Conservation (phyloP, 2,888 invertebrate species). For the Autographa pulchrina region DNA sequence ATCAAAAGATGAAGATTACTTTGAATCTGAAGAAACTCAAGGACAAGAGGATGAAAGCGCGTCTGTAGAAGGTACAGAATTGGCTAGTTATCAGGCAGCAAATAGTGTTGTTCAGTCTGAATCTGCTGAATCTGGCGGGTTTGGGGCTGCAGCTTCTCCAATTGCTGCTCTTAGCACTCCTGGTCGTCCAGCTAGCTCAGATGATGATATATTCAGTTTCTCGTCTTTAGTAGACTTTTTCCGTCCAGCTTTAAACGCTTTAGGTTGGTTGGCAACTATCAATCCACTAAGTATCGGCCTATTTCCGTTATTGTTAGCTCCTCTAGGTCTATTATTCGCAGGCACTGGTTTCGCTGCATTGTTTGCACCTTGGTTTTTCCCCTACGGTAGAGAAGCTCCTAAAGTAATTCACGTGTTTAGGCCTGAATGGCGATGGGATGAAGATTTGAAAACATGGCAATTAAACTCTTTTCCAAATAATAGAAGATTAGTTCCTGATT, state of each 20-base stretch:
- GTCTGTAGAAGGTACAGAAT: conserved; percentile 76
- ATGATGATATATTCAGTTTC: conserved; percentile 86
- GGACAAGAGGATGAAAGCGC: conserved; percentile 74
- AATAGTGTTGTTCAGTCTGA: conserved; percentile 67
- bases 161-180: conserved; percentile 73
- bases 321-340: conserved; percentile 90
- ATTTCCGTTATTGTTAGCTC: conserved; percentile 90
- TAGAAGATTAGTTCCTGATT: conserved; percentile 63
- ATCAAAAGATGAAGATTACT: conserved; percentile 72
- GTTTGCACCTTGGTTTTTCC: conserved; percentile 91
- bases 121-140: conserved; percentile 68
- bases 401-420: conserved; percentile 77
- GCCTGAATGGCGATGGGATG: conserved; percentile 90
- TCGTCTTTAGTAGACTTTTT: conserved; percentile 83
- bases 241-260: conserved; percentile 85
- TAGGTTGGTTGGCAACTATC: conserved; percentile 87
- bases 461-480: conserved; percentile 79
- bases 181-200: conserved; percentile 73
- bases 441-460: conserved; percentile 88
- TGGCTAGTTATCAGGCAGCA: conserved; percentile 79
- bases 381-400: conserved; percentile 82
- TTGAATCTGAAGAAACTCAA: conserved; percentile 74
- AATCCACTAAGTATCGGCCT: conserved; percentile 90
- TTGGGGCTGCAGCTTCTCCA: conserved; percentile 71
- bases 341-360: conserved; percentile 90